A percentile compares a stretch with the other conserved stretches of the same genome.
Conservation (phyloP, 2,888 invertebrate species). For the Papilio protenor region DNA sequence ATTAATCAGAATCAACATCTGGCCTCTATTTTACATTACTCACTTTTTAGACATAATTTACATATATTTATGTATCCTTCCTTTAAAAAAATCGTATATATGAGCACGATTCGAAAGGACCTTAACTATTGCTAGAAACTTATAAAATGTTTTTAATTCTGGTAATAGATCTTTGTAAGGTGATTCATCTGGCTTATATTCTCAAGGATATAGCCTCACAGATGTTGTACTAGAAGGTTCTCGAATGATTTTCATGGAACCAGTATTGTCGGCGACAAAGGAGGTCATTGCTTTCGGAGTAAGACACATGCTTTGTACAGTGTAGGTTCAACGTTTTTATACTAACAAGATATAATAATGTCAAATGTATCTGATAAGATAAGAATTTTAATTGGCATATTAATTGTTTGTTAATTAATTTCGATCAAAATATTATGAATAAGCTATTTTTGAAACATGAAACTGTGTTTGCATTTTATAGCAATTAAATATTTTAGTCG, state of each 20-base stretch:
- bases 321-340: neutral
- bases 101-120: neutral
- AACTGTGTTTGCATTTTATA: neutral
- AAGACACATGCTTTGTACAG: slow-evolving; percentile 4
- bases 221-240: slow-evolving; percentile 14
- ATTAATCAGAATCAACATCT: slow-evolving; percentile 3
- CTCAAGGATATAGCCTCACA: slow-evolving; percentile 5
- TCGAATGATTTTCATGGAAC: slow-evolving; percentile 12
- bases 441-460: neutral
- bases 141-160: neutral
- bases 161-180: neutral
- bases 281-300: slow-evolving; percentile 15
- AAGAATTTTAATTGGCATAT: slow-evolving; percentile 1
- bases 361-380: slow-evolving; percentile 8
- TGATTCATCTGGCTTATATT: neutral
- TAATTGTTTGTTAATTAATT: neutral
- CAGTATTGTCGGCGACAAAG: slow-evolving; percentile 10
- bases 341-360: slow-evolving; percentile 1
- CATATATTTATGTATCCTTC: too few relatives aligned
- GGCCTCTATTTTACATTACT: neutral
- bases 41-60: neutral
- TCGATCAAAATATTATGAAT: neutral
- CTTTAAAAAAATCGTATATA: too few relatives aligned
- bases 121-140: neutral
- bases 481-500: neutral